Conservation (phyloP, 2,888 invertebrate genomes). For the Plemyria rubiginata region DNA sequence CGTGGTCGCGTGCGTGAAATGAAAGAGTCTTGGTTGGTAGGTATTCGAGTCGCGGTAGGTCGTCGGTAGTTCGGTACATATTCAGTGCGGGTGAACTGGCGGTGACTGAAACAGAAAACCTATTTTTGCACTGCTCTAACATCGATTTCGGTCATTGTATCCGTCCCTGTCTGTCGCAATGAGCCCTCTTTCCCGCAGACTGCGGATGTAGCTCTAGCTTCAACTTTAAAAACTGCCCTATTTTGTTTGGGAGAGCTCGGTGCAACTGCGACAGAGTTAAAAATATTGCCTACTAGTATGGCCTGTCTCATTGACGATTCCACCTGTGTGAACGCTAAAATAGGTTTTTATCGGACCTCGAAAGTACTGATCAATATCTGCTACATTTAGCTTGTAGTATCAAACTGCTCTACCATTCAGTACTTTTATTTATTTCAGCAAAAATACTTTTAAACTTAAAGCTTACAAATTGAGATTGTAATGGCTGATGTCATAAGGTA, state of each 20-base stretch:
- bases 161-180: constrained; percentile 62
- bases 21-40: too few relatives aligned
- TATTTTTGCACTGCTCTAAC: constrained; percentile 50
- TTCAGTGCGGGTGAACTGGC: constrained; percentile 67
- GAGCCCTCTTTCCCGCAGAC: constrained; percentile 61
- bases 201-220: constrained; percentile 66
- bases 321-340: constrained; percentile 19
- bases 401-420: constrained; percentile 11
- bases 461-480: too few relatives aligned
- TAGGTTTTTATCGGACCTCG: constrained; percentile 17
- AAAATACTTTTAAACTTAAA: too few relatives aligned
- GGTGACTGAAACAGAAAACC: constrained; percentile 54
- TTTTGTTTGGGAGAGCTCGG: constrained; percentile 60
- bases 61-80: too few relatives aligned
- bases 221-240: constrained; percentile 59
- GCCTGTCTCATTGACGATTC: constrained; percentile 21
- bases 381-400: constrained; percentile 18
- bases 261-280: constrained; percentile 50
- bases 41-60: too few relatives aligned
- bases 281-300: constrained; percentile 44
- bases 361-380: constrained; percentile 33
- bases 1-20: constrained; percentile 50
- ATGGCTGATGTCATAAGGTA: too few relatives aligned
- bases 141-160: constrained; percentile 75
- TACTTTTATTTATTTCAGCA: background rate